phyloP scores from a whole-genome alignment of 2,888 invertebrate genomes.

The Kuschelorhynchus macadamiae region DNA sequence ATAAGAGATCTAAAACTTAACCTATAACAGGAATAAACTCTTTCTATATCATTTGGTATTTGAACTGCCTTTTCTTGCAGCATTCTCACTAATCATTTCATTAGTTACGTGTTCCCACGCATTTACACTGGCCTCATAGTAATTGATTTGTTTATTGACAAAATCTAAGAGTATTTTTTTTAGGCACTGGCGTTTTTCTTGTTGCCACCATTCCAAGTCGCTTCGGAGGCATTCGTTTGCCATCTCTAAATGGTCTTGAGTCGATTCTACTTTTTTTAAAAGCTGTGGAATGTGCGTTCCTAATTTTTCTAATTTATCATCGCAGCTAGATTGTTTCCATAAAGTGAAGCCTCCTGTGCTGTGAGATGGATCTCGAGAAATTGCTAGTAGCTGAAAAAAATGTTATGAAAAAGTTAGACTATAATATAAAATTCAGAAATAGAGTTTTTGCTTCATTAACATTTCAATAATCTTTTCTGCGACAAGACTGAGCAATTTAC shows the following conservation, averaged over 20 bases:
- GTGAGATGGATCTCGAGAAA: constrained; percentile 58
- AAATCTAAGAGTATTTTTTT: constrained; percentile 75
- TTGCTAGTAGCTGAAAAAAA: constrained; percentile 57
- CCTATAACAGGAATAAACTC: constrained; percentile 25
- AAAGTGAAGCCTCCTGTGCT: constrained; percentile 66
- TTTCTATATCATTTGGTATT: constrained; percentile 45
- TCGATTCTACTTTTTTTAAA: constrained; percentile 70
- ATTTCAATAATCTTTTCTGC: too few relatives aligned
- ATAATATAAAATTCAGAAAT: too few relatives aligned
- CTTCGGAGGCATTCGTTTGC: constrained; percentile 79
- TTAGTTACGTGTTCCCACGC: constrained; percentile 71
- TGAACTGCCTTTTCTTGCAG: constrained; percentile 14
- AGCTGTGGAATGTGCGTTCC: constrained; percentile 70
- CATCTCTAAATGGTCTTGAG: constrained; percentile 77
- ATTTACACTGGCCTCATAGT: constrained; percentile 74
- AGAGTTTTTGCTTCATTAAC: too few relatives aligned
- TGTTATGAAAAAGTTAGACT: neutral
- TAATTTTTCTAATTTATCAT: constrained; percentile 72
- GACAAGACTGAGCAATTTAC: too few relatives aligned
- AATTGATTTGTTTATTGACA: constrained; percentile 77
- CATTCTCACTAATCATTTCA: constrained; percentile 52
- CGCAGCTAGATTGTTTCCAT: constrained; percentile 74
- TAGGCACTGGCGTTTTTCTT: constrained; percentile 76
- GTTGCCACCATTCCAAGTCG: constrained; percentile 78
- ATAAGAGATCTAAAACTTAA: constrained; percentile 29